Evolutionary conservation across 2,888 invertebrate species (phyloP).

Genomic region (Bembecia ichneumoniformis): DNA sequence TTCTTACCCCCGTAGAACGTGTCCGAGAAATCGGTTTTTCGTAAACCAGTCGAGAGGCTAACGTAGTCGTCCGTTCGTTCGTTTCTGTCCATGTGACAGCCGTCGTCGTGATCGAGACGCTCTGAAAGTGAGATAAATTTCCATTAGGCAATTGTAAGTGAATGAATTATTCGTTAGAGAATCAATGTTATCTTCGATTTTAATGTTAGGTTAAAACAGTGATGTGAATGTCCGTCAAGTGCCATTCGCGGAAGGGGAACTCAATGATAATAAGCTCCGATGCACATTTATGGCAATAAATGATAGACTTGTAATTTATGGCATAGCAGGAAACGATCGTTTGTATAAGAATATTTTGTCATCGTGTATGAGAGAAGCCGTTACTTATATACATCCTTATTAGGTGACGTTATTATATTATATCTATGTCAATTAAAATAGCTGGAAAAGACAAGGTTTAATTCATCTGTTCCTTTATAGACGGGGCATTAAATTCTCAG

Average conservation of each 20-base stretch:
- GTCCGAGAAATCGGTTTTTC: conserved; percentile 79
- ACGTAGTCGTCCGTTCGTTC: conserved; percentile 72
- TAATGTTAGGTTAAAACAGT: too few species aligned
- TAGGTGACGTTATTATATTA: background rate
- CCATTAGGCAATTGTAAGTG: background rate
- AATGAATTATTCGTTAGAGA: too few species aligned
- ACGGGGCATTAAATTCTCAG: too few species aligned
- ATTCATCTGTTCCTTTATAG: too few species aligned
- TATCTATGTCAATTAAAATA: too few species aligned
- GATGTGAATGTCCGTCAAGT: background rate
- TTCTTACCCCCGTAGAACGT: conserved; percentile 73
- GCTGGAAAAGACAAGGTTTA: too few species aligned
- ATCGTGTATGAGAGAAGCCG: background rate
- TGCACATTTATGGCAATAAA: conserved; percentile 4
- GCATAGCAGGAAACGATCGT: background rate
- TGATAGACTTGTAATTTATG: conserved; percentile 2
- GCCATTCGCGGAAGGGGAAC: conserved; percentile 2
- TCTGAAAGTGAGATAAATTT: conserved; percentile 50
- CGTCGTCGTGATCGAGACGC: conserved; percentile 75
- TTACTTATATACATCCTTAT: background rate
- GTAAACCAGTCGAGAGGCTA: conserved; percentile 78
- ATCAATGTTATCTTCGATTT: too few species aligned
- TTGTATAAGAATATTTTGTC: background rate
- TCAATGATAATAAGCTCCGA: background rate
- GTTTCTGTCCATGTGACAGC: conserved; percentile 49